A percentile compares a stretch with the other conserved stretches of the same genome.
Evolutionary conservation across 1,140 invertebrate species (phyloP).

Genomic region (Anoplolepis gracilipes): DNA sequence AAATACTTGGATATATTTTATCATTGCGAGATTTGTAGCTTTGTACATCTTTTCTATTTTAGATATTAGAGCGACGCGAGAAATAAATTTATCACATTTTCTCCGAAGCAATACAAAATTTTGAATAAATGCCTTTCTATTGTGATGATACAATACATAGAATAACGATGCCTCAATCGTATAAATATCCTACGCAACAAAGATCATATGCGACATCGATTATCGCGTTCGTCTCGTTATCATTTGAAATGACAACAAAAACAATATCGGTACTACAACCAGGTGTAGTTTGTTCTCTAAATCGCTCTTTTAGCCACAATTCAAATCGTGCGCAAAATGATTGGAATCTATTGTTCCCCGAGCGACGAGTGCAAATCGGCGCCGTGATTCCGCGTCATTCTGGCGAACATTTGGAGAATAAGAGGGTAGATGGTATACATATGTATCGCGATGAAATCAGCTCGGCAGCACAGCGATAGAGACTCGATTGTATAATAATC

Average conservation of each 20-base stretch:
- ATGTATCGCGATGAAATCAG: conserved; percentile 34
- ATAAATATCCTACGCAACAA: neutral
- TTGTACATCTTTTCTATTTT: too few species aligned
- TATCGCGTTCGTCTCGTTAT: neutral
- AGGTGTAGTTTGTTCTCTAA: conserved; percentile 19
- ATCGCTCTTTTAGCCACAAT: conserved; percentile 8
- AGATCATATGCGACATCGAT: conserved; percentile 12
- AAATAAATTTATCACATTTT: too few species aligned
- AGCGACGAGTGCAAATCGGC: conserved; percentile 40
- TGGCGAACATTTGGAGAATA: conserved; percentile 31
- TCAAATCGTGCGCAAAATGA: conserved; percentile 12
- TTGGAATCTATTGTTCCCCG: neutral
- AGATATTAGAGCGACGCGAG: too few species aligned
- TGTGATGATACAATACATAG: neutral
- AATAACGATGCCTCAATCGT: neutral
- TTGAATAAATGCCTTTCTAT: too few species aligned
- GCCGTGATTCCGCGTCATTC: conserved; percentile 1
- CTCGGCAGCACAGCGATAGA: conserved; percentile 14
- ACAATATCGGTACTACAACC: neutral
- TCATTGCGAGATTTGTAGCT: too few species aligned
- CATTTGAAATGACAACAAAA: conserved; percentile 14
- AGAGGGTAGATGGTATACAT: conserved; percentile 27
- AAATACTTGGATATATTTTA: too few species aligned
- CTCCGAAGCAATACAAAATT: too few species aligned
- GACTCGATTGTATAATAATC: conserved; percentile 82